Base-by-base conservation (phyloP, 53 echinoderm and acorn worm genomes). In the Crossaster papposus region DNA sequence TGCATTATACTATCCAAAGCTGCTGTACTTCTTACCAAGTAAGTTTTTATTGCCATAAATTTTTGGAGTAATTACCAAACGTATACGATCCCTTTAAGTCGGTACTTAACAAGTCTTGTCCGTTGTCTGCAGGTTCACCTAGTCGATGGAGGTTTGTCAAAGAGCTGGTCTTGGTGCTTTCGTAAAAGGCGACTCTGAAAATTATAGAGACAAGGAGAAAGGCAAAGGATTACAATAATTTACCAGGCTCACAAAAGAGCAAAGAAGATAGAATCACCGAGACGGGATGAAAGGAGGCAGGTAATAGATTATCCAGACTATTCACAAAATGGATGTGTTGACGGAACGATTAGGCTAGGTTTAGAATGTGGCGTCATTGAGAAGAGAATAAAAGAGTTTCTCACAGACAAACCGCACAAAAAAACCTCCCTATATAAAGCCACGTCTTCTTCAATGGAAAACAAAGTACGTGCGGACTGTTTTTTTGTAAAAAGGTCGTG, bases 311-410 rank as follows among this genome's bases (percentile, higher is more conserved):
- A 15, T n/a, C 84, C 52, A 72, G 71, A 52, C 18, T 31, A 14
- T 20, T 30, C 18, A 84, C 5, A 84, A 84, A 72, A 84, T 84
- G 84, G 84, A 51, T 72, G 68, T 84, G 72, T 84, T 84, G 84
- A 84, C 72, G 54, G 33, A 84, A 51, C 53, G 84, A 84, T 84
- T 84, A 84, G 84, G 70, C n/a, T 84, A 84, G 84, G 70, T 13
- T 28, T n/a, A 70, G 72, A 65, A 51, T 30, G 51, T 32, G 84
- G 73, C 72, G 78, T 54, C 29, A 22, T 84, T 31, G 52, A 73
- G 50, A 51, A 20, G 75, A 74, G 75, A 14, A 17, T 35, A 12
- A 74, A 36, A 74, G 28, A 74, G 58, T 58, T 58, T 20, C 58
- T 0, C 22, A 17, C 58, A 58, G 17, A 17, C 58, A 18, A 18